phyloP scores from a whole-genome alignment of 2,113 vertebrate genomes.

The Cercopithecus mona region DNA sequence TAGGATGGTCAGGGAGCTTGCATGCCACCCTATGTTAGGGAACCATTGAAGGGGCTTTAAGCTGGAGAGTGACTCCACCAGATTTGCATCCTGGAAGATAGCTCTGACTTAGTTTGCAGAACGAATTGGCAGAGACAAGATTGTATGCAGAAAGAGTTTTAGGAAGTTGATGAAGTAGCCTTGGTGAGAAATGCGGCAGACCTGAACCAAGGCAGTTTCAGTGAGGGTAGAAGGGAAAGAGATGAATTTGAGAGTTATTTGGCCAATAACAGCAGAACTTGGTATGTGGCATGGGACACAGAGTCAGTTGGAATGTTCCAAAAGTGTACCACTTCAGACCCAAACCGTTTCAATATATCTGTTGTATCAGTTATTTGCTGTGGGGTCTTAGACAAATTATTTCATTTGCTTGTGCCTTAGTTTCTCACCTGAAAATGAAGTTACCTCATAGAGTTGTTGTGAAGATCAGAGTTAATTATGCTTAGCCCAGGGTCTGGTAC shows the following conservation, averaged over 20 bases:
- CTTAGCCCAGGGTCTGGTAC: background rate
- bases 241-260: background rate
- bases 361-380: background rate
- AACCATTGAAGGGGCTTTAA: background rate
- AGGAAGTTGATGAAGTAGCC: background rate
- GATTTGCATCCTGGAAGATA: background rate
- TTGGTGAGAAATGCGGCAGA: background rate
- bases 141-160: background rate
- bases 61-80: background rate
- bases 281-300: background rate
- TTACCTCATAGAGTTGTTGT: background rate
- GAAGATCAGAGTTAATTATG: background rate
- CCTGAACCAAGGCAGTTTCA: background rate
- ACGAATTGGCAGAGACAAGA: background rate
- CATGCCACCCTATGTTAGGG: background rate
- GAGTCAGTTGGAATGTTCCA: background rate
- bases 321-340: background rate
- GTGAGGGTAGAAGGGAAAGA: background rate
- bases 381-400: background rate
- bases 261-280: background rate
- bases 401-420: background rate
- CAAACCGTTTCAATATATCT: background rate
- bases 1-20: background rate
- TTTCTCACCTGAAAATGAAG: background rate
- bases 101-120: background rate